A percentile compares a stretch with the other conserved stretches of the same genome.
phyloP scores from a whole-genome alignment of 2,113 vertebrate genomes.

The Tricholaema leucomelas region DNA sequence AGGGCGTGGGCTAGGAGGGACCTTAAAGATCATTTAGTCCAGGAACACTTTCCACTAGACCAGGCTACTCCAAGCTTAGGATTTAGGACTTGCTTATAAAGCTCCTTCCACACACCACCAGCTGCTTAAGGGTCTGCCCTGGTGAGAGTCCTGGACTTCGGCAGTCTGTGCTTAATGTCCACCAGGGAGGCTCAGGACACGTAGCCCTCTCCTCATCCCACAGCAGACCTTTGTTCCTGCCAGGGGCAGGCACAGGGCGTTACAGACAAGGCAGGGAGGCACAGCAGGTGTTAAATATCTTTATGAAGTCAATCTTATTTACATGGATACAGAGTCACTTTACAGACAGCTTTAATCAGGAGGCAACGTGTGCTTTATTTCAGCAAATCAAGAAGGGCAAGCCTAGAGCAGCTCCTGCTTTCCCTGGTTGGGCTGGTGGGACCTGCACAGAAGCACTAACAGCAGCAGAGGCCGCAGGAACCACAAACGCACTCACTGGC shows the following conservation, averaged over 20 bases:
- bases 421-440: background rate
- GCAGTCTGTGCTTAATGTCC: background rate
- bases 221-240: background rate
- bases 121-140: fast-evolving
- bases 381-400: slow-evolving; percentile 58
- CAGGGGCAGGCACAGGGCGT: background rate
- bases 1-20: background rate
- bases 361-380: slow-evolving; percentile 62
- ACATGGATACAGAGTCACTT: slow-evolving; percentile 75
- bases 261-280: background rate
- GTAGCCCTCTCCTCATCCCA: background rate
- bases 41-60: background rate
- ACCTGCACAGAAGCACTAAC: background rate
- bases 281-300: slow-evolving; percentile 62
- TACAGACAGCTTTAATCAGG: slow-evolving; percentile 59
- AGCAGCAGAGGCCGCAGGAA: background rate
- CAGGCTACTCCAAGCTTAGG: background rate
- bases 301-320: slow-evolving; percentile 76
- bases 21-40: background rate
- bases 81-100: background rate
- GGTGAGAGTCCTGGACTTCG: background rate
- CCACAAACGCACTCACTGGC: background rate
- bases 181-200: fast-evolving
- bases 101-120: fast-evolving
- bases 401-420: slow-evolving; percentile 15